Evolutionary conservation across 2,113 vertebrate genomes (phyloP).

Genomic region (Rhodinocichla rosea): DNA sequence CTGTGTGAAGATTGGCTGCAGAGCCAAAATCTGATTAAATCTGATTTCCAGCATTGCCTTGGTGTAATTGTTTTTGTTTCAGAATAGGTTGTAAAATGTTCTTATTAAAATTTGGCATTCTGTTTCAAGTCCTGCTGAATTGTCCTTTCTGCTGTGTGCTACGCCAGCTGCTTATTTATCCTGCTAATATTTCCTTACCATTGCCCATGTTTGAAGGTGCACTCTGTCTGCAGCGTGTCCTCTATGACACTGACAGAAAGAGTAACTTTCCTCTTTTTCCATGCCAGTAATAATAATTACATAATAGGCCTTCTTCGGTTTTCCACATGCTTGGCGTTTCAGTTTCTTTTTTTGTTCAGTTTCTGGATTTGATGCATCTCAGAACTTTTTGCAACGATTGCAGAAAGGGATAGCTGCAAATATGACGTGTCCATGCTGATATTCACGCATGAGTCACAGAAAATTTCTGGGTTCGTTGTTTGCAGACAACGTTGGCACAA

Average conservation of each 20-base stretch:
- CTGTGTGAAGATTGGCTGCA: neutral
- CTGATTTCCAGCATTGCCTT: neutral
- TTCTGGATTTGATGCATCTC: neutral
- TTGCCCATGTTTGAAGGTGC: neutral
- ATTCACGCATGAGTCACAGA: neutral
- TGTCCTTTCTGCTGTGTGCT: neutral
- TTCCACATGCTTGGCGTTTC: neutral
- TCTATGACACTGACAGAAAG: neutral
- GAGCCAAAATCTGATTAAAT: neutral
- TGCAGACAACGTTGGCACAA: neutral
- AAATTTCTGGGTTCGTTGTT: neutral
- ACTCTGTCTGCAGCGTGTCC: neutral
- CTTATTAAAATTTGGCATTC: neutral
- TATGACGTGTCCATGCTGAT: neutral
- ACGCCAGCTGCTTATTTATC: neutral
- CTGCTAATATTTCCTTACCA: neutral
- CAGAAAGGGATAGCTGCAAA: neutral
- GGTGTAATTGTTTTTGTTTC: neutral
- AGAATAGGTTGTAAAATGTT: fast-evolving
- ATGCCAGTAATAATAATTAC: neutral
- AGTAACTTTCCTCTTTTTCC: neutral
- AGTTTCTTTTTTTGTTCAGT: neutral
- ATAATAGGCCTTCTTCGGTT: neutral
- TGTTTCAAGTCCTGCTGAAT: neutral
- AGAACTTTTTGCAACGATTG: neutral